A percentile compares a stretch with the other conserved stretches of the same genome.
Conservation (phyloP, 2,113 vertebrate species). For the Callionymus lyra region DNA sequence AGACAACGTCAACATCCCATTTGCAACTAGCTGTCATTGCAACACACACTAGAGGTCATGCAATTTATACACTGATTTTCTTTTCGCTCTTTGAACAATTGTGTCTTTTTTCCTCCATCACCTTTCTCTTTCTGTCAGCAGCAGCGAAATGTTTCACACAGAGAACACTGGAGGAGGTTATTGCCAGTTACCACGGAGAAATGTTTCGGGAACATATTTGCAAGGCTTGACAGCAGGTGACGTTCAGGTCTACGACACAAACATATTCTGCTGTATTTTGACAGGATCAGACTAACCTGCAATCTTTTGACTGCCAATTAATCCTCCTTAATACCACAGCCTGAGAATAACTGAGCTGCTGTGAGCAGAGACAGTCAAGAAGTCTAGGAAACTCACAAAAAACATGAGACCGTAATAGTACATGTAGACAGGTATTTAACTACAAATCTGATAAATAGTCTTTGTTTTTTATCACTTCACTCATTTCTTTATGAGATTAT, state of each 20-base stretch:
- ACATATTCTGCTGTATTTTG: slow-evolving; percentile 3
- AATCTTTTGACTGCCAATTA: too few species aligned
- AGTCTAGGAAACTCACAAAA: too few species aligned
- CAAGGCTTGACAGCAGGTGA: slow-evolving; percentile 8
- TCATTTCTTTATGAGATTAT: too few species aligned
- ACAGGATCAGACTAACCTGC: too few species aligned
- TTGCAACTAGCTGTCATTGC: slow-evolving; percentile 18
- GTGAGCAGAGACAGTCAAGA: too few species aligned
- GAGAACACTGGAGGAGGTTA: not conserved
- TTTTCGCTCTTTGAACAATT: not conserved
- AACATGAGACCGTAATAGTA: too few species aligned
- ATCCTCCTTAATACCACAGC: too few species aligned
- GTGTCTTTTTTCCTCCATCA: slow-evolving; percentile 2
- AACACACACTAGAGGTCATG: slow-evolving; percentile 18
- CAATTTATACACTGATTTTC: slow-evolving; percentile 9
- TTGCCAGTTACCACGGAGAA: slow-evolving; percentile 16
- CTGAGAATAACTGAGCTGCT: too few species aligned
- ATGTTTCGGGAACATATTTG: slow-evolving; percentile 10
- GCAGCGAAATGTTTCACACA: not conserved
- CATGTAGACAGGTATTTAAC: too few species aligned
- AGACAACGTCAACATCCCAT: slow-evolving; percentile 3
- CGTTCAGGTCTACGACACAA: slow-evolving; percentile 11
- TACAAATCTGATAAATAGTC: too few species aligned
- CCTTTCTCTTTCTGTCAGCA: slow-evolving; percentile 1
- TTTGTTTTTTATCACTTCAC: too few species aligned